phyloP scores from a whole-genome alignment of 35 echinoderm and acorn worm genomes.

The Acanthaster planci region DNA sequence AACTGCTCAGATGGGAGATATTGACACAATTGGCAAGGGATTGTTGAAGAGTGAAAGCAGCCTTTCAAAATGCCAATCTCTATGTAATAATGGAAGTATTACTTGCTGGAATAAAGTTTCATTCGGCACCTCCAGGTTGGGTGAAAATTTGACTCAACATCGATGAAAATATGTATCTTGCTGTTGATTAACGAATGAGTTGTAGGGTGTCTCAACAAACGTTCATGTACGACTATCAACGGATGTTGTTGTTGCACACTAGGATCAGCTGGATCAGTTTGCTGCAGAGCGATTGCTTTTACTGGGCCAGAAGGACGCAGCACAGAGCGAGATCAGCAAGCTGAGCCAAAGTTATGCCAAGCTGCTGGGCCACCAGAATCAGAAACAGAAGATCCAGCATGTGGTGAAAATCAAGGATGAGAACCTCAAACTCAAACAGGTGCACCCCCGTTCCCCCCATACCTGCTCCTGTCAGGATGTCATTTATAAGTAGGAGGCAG shows the following conservation, averaged over 20 bases:
- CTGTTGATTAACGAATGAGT: not conserved
- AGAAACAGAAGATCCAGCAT: conserved; percentile 97
- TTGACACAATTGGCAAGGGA: too few relatives aligned
- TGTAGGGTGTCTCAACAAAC: not conserved
- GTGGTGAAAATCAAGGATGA: conserved; percentile 91
- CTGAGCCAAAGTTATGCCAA: conserved; percentile 81
- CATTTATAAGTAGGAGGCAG: too few relatives aligned
- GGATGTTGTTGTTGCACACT: too few relatives aligned
- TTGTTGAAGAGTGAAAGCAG: too few relatives aligned
- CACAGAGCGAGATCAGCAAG: conserved; percentile 75
- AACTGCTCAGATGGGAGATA: too few relatives aligned
- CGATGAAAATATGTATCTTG: not conserved
- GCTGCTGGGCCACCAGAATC: conserved; percentile 94
- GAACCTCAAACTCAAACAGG: conserved; percentile 86
- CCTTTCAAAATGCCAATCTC: too few relatives aligned
- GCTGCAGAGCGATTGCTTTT: conserved; percentile 60
- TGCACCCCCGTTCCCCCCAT: not conserved
- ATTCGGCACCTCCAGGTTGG: too few relatives aligned
- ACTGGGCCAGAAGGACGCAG: conserved; percentile 55
- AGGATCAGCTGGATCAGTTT: conserved; percentile 95
- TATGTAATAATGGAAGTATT: too few relatives aligned
- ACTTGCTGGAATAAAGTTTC: too few relatives aligned
- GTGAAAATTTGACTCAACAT: too few relatives aligned
- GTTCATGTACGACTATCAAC: not conserved
- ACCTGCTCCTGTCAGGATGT: too few relatives aligned